phyloP scores from a whole-genome alignment of 2,888 invertebrate genomes.

The Asteroscopus sphinx region DNA sequence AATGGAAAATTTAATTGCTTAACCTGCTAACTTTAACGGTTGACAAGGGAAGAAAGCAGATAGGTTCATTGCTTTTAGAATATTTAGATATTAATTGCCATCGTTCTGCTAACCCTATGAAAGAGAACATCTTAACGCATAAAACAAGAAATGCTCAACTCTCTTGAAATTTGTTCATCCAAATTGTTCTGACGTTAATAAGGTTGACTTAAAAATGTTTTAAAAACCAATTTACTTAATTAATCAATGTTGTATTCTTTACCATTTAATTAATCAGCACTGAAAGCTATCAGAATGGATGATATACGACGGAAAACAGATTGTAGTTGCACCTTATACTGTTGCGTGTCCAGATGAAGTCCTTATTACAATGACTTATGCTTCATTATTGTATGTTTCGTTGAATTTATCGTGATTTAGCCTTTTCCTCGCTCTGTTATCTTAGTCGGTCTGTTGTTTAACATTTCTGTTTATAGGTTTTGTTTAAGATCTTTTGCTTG shows the following conservation, averaged over 20 bases:
- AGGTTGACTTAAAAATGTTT: constrained; percentile 61
- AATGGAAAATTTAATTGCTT: neutral
- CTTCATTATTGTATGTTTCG: constrained; percentile 35
- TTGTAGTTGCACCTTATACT: constrained; percentile 69
- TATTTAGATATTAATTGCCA: too few species aligned
- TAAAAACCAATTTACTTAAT: constrained; percentile 68
- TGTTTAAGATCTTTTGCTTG: constrained; percentile 66
- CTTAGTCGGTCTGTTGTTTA: constrained; percentile 64
- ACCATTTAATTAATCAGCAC: constrained; percentile 82
- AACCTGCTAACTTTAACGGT: neutral
- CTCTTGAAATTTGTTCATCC: constrained; percentile 19
- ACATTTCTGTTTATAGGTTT: constrained; percentile 73
- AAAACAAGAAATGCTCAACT: constrained; percentile 13
- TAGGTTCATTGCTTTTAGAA: neutral
- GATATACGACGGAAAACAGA: constrained; percentile 73
- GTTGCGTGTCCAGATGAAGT: constrained; percentile 16
- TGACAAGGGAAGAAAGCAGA: neutral
- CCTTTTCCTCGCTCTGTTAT: constrained; percentile 69
- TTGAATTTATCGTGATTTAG: constrained; percentile 67
- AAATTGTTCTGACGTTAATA: constrained; percentile 53
- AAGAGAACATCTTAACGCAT: neutral
- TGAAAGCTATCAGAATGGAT: constrained; percentile 69
- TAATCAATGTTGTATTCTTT: constrained; percentile 71
- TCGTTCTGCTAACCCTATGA: too few species aligned
- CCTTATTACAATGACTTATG: constrained; percentile 21